A percentile compares a stretch with the other conserved stretches of the same genome.
phyloP scores from a whole-genome alignment of 2,888 invertebrate species.

The Mylabris sibirica region DNA sequence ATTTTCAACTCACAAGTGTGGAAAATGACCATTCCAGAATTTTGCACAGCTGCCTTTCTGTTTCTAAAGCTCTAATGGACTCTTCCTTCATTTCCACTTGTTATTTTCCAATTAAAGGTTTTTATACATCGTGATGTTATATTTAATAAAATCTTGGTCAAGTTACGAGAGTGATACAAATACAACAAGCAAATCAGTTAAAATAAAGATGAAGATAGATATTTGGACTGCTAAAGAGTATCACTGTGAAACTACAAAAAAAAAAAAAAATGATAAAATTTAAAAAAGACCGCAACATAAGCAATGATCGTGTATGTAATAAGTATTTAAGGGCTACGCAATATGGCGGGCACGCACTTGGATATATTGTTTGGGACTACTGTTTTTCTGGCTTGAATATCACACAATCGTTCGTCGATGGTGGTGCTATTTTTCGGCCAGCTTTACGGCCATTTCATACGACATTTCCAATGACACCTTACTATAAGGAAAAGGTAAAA shows the following conservation, averaged over 20 bases:
- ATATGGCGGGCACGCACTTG: slow-evolving; percentile 24
- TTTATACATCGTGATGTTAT: too few species aligned
- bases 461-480: slow-evolving; percentile 64
- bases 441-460: slow-evolving; percentile 33
- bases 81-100: too few species aligned
- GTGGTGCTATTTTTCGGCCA: slow-evolving; percentile 32
- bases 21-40: too few species aligned
- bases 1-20: too few species aligned
- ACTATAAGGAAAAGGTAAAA: slow-evolving; percentile 62
- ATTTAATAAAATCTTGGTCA: too few species aligned
- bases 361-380: slow-evolving; percentile 16
- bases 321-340: slow-evolving; percentile 19
- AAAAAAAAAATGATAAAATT: neutral
- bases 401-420: slow-evolving; percentile 22
- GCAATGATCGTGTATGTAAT: slow-evolving; percentile 26
- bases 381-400: slow-evolving; percentile 28
- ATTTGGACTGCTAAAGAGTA: neutral
- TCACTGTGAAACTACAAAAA: neutral
- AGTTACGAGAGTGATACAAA: too few species aligned
- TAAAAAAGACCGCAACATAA: slow-evolving; percentile 25
- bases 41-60: too few species aligned
- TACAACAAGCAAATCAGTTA: too few species aligned
- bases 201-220: neutral
- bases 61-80: too few species aligned
- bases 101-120: too few species aligned